phyloP scores from a whole-genome alignment of 1,140 invertebrate genomes.

The Glomeris maerens region DNA sequence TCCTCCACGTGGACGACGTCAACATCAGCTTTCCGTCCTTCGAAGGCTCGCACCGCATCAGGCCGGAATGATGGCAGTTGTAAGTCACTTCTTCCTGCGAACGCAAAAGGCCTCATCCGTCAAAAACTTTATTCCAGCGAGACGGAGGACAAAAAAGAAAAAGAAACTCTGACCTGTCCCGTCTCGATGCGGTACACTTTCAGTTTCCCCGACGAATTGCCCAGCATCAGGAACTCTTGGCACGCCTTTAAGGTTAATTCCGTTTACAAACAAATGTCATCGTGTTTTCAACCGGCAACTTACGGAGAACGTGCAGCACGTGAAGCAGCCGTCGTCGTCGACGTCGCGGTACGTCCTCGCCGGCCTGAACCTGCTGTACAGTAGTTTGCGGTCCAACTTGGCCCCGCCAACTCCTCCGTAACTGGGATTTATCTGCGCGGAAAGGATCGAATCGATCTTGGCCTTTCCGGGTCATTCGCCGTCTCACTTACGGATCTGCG shows the following conservation, averaged over 20 bases:
- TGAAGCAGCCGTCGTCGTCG: constrained; percentile 65
- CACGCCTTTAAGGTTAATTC: constrained; percentile 42
- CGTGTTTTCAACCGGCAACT: constrained; percentile 18
- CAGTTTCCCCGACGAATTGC: constrained; percentile 74
- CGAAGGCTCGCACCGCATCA: constrained; percentile 58
- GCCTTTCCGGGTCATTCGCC: no score
- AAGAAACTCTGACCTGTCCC: constrained; percentile 38
- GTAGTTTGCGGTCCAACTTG: constrained; percentile 57
- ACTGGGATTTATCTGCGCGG: constrained; percentile 29
- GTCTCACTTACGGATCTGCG: constrained; percentile 24
- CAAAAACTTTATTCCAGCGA: constrained; percentile 14
- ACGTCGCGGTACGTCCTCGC: constrained; percentile 59
- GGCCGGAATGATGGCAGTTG: constrained; percentile 65
- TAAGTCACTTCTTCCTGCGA: constrained; percentile 54
- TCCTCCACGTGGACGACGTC: constrained; percentile 69
- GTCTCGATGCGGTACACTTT: constrained; percentile 69
- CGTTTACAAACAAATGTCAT: constrained; percentile 8
- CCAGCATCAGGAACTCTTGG: constrained; percentile 64
- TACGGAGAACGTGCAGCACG: constrained; percentile 62
- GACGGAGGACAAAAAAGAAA: constrained; percentile 16
- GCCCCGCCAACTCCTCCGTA: constrained; percentile 35
- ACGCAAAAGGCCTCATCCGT: constrained; percentile 4
- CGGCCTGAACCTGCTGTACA: constrained; percentile 81
- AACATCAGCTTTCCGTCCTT: constrained; percentile 60
- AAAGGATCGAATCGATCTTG: no score